Conservation (phyloP, 2,797 vertebrate species). For the Rhinogobio ventralis region DNA sequence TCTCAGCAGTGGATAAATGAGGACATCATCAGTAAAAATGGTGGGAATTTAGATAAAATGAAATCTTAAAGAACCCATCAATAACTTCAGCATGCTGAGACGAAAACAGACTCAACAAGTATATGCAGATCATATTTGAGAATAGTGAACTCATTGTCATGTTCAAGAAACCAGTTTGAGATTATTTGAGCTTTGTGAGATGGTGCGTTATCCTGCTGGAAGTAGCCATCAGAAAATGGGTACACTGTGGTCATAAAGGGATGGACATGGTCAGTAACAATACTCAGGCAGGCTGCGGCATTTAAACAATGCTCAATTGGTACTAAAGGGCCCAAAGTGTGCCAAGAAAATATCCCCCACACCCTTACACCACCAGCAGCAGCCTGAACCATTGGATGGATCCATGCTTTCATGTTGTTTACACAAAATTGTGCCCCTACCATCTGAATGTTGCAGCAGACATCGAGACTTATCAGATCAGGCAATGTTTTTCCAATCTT, state of each 20-base stretch:
- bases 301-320: neutral
- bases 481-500: too few species aligned
- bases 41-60: constrained; percentile 42
- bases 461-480: neutral
- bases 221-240: neutral
- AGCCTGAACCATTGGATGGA: neutral
- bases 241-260: neutral
- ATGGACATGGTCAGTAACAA: too few species aligned
- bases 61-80: constrained; percentile 40
- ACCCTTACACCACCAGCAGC: too few species aligned
- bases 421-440: too few species aligned
- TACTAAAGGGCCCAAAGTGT: neutral
- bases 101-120: neutral
- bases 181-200: too few species aligned
- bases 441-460: neutral
- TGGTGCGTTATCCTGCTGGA: neutral
- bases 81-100: constrained; percentile 6
- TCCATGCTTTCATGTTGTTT: neutral
- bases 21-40: constrained; percentile 52
- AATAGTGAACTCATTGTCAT: too few species aligned
- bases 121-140: neutral
- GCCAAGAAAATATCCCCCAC: too few species aligned
- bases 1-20: constrained; percentile 54
- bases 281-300: neutral
- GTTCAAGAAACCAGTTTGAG: too few species aligned